Percentiles rank a stretch among this genome's conserved stretches.
These are phyloP conservation scores for Isotomurus palustris DNA, from an alignment of 2,888 invertebrate species.

Conservation along the genomic window DNA sequence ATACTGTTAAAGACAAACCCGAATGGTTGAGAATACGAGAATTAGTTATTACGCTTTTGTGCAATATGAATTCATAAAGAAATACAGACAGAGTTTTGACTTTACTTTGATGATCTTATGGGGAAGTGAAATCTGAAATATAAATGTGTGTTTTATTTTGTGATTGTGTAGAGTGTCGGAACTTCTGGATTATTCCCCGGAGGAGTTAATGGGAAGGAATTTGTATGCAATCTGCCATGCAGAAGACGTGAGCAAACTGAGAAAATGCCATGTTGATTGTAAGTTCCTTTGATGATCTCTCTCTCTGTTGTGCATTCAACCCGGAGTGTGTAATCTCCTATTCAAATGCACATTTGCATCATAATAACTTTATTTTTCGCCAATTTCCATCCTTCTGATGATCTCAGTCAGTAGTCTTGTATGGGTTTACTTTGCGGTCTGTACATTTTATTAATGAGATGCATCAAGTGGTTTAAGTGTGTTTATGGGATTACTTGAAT, in stretches of 20 bases:
- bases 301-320: neutral
- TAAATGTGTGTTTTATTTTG: no score
- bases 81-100: no score
- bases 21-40: no score
- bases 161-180: constrained; percentile 74
- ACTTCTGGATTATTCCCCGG: constrained; percentile 84
- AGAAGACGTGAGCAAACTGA: constrained; percentile 87
- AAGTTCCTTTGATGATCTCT: constrained; percentile 56
- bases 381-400: no score
- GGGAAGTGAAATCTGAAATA: no score
- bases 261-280: constrained; percentile 94
- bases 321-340: neutral
- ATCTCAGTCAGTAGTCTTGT: no score
- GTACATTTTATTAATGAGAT: neutral
- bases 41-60: no score
- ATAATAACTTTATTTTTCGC: no score
- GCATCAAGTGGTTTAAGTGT: neutral
- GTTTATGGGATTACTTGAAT: no score
- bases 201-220: constrained; percentile 89
- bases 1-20: no score
- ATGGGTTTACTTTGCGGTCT: neutral
- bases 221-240: constrained; percentile 92
- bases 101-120: no score
- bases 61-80: no score
- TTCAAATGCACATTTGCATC: neutral